Conservation (phyloP, 1,140 invertebrate genomes). For the Babylonia areolata region DNA sequence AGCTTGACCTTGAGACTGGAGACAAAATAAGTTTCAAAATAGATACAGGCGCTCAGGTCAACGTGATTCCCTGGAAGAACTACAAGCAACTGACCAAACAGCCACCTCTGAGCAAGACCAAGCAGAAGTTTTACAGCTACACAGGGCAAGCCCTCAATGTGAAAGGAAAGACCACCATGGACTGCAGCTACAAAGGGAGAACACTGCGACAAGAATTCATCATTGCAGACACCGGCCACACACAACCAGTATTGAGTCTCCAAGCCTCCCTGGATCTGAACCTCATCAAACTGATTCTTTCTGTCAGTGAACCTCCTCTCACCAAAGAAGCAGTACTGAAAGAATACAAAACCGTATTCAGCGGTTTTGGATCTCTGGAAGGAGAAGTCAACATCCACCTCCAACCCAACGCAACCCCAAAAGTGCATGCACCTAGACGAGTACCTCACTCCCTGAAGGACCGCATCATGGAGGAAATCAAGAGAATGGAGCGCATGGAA, state of each 20-base stretch:
- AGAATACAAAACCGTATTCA: constrained; percentile 46
- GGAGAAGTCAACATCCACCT: constrained; percentile 39
- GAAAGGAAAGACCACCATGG: not conserved
- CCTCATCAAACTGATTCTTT: constrained; percentile 24
- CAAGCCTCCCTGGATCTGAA: constrained; percentile 19
- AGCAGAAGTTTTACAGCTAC: constrained; percentile 48
- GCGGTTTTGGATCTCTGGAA: constrained; percentile 43
- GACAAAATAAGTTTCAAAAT: constrained; percentile 33
- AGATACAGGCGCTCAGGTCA: constrained; percentile 44
- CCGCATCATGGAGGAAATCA: constrained; percentile 52
- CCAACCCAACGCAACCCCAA: constrained; percentile 40
- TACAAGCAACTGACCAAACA: constrained; percentile 38
- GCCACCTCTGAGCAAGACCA: not conserved
- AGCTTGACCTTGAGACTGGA: constrained; percentile 46
- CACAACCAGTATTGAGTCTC: constrained; percentile 3
- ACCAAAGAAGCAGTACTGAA: constrained; percentile 35
- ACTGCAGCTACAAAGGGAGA: not conserved
- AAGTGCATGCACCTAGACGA: constrained; percentile 34
- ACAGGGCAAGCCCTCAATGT: not conserved
- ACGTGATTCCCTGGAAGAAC: constrained; percentile 33
- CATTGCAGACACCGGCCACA: not conserved
- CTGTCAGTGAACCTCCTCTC: not conserved
- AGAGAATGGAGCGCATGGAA: constrained; percentile 41
- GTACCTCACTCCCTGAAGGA: constrained; percentile 39
- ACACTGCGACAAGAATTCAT: not conserved